Conservation (phyloP, 1,140 invertebrate genomes). For the Brachionus asplanchnoidis region DNA sequence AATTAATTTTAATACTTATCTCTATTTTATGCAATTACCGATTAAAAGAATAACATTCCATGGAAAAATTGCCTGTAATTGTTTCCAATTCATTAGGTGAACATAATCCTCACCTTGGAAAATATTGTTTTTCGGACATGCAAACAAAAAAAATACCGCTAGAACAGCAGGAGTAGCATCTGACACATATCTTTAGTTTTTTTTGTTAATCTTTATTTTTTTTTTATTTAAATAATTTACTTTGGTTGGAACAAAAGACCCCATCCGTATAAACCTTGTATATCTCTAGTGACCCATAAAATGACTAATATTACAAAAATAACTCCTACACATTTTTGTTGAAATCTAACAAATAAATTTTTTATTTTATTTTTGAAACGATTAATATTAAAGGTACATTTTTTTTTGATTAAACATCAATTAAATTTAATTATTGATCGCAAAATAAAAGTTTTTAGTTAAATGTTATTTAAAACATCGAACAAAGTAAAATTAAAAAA, state of each 20-base stretch:
- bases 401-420: no score
- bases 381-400: no score
- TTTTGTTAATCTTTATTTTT: neutral
- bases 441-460: no score
- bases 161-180: conserved; percentile 19
- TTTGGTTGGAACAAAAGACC: conserved; percentile 49
- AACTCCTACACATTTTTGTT: conserved; percentile 69
- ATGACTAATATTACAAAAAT: conserved; percentile 73
- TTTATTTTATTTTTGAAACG: neutral
- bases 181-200: neutral
- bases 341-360: conserved; percentile 56
- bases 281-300: conserved; percentile 81
- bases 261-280: conserved; percentile 75
- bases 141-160: conserved; percentile 29
- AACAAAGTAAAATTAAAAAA: no score
- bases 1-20: neutral
- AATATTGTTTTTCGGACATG: conserved; percentile 39
- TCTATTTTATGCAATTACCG: neutral
- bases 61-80: conserved; percentile 29
- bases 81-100: conserved; percentile 36
- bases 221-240: neutral
- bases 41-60: conserved; percentile 35
- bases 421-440: no score
- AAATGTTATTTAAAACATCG: no score
- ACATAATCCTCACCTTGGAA: conserved; percentile 19